Conservation (phyloP, 2,888 invertebrate species). For the Anorthoa munda region DNA sequence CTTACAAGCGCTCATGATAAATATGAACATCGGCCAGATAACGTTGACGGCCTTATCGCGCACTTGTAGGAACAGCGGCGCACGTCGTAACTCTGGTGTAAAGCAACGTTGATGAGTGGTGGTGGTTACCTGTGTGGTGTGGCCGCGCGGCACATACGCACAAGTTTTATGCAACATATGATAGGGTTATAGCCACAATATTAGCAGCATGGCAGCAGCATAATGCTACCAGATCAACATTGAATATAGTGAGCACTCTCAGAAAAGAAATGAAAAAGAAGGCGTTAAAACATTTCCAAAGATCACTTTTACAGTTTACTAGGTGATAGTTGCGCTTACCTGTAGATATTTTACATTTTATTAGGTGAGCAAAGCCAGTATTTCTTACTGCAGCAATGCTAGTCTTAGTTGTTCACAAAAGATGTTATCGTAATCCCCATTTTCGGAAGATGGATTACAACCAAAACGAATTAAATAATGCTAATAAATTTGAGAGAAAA, state of each 20-base stretch:
- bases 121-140: neutral
- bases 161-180: no score
- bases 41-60: conserved; percentile 1
- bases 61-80: conserved; percentile 5
- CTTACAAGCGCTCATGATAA: conserved; percentile 28
- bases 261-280: neutral
- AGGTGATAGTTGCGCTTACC: no score
- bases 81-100: neutral
- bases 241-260: neutral
- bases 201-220: neutral
- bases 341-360: neutral
- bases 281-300: no score
- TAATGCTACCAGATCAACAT: neutral
- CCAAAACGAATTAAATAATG: neutral
- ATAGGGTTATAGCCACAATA: no score
- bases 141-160: no score
- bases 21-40: conserved; percentile 19
- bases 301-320: neutral
- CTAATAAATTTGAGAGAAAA: no score
- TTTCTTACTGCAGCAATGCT: neutral
- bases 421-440: neutral
- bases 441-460: neutral
- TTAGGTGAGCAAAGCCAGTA: neutral
- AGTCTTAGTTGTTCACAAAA: neutral
- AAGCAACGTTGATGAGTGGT: neutral